phyloP scores from a whole-genome alignment of 1,140 invertebrate species.

The Homalodisca vitripennis region DNA sequence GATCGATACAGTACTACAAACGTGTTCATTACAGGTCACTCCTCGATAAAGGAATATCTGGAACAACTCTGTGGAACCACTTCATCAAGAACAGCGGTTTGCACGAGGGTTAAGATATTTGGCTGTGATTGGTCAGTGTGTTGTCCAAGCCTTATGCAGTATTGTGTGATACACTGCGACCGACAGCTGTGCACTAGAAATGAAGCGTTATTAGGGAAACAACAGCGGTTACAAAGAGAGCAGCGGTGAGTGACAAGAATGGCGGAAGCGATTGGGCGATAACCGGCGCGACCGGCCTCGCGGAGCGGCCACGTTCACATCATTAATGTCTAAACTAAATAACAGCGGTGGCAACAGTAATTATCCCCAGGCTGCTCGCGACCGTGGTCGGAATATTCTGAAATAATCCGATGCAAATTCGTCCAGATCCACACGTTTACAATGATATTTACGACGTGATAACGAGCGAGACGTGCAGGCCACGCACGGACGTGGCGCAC shows the following conservation, averaged over 20 bases:
- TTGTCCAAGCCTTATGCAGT: background rate
- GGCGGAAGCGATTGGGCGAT: background rate
- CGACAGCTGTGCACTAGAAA: background rate
- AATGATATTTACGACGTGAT: constrained; percentile 22
- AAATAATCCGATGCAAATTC: constrained; percentile 21
- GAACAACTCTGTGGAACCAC: too few relatives aligned
- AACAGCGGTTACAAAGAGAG: background rate
- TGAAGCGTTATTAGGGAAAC: background rate
- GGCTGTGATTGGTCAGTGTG: too few relatives aligned
- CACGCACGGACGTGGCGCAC: background rate
- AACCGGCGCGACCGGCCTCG: background rate
- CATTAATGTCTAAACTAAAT: constrained; percentile 10
- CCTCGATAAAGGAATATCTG: too few relatives aligned
- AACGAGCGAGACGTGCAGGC: constrained; percentile 3
- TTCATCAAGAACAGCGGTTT: too few relatives aligned
- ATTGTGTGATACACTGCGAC: background rate
- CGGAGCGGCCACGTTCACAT: background rate
- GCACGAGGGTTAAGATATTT: too few relatives aligned
- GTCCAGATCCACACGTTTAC: background rate
- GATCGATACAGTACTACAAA: too few relatives aligned
- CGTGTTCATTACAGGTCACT: too few relatives aligned
- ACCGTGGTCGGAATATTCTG: too few relatives aligned
- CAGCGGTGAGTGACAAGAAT: background rate
- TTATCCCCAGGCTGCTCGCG: too few relatives aligned
- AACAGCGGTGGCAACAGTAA: background rate